Evolutionary conservation across 2,888 invertebrate genomes (phyloP).

Genomic region (Cataglyphis rosenhaueri): DNA sequence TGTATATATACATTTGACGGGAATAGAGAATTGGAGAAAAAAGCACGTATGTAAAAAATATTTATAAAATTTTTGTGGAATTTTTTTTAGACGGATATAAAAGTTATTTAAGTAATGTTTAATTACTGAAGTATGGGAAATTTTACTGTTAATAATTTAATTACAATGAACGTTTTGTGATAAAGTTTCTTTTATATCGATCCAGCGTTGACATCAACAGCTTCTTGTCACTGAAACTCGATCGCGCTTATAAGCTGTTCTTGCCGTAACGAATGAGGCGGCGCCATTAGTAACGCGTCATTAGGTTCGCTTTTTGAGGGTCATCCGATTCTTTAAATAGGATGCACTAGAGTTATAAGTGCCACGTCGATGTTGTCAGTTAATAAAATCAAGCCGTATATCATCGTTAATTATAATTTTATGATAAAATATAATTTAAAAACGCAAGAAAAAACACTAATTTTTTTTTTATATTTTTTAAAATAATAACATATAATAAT

Average conservation of each 20-base stretch:
- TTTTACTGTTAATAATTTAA: neutral
- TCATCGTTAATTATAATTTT: neutral
- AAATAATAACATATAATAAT: neutral
- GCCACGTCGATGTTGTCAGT: conserved; percentile 24
- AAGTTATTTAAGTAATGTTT: neutral
- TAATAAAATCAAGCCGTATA: neutral
- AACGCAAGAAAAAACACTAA: neutral
- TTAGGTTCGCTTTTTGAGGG: conserved; percentile 44
- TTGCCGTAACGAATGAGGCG: conserved; percentile 4
- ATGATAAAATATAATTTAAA: neutral
- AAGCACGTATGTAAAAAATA: neutral
- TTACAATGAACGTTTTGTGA: neutral
- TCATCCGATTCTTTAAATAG: conserved; percentile 46
- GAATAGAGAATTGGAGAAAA: neutral
- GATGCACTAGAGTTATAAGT: conserved; percentile 16
- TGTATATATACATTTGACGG: neutral
- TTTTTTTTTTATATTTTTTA: neutral
- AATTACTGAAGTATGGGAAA: neutral
- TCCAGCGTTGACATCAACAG: conserved; percentile 17
- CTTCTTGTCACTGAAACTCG: conserved; percentile 37
- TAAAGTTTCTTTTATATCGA: neutral
- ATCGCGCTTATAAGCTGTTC: conserved; percentile 27
- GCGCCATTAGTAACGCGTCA: conserved; percentile 39
- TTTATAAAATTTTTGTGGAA: neutral
- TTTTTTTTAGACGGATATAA: neutral